Conservation (phyloP, 2,797 vertebrate genomes). For the Moxostoma hubbsi region DNA sequence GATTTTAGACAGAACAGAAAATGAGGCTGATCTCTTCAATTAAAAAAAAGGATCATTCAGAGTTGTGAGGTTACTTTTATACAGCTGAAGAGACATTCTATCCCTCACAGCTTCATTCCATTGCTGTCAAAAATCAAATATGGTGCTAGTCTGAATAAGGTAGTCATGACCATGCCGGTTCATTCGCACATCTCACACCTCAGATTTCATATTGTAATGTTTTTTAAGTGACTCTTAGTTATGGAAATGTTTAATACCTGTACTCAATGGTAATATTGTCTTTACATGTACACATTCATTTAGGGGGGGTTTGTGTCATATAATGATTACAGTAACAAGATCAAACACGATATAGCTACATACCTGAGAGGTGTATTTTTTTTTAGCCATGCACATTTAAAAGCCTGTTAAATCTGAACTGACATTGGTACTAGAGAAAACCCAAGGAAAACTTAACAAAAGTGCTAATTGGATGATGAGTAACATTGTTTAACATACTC, state of each 20-base stretch:
- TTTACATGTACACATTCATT: conserved; percentile 26
- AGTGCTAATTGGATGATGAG: background rate
- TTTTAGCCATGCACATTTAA: background rate
- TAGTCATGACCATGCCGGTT: background rate
- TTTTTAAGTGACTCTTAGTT: conserved; percentile 4
- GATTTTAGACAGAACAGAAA: too few relatives aligned
- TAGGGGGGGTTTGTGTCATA: background rate
- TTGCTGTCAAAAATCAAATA: too few relatives aligned
- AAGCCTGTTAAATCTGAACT: conserved; percentile 4
- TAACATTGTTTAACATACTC: background rate
- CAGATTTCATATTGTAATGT: conserved; percentile 30
- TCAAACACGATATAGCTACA: background rate
- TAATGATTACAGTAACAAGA: conserved; percentile 38
- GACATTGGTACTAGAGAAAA: background rate
- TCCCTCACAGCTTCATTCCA: too few relatives aligned
- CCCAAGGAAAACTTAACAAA: background rate
- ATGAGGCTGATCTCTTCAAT: too few relatives aligned
- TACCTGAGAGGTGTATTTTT: background rate
- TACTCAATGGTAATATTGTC: conserved; percentile 7
- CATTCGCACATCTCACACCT: conserved; percentile 27
- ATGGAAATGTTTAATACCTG: background rate
- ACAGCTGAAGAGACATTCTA: too few relatives aligned
- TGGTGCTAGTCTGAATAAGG: too few relatives aligned
- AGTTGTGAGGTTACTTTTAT: too few relatives aligned
- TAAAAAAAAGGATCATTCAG: too few relatives aligned